These are phyloP conservation scores for Ochropleura leucogaster DNA, from an alignment of 2,888 invertebrate genomes.

Conservation along the genomic window DNA sequence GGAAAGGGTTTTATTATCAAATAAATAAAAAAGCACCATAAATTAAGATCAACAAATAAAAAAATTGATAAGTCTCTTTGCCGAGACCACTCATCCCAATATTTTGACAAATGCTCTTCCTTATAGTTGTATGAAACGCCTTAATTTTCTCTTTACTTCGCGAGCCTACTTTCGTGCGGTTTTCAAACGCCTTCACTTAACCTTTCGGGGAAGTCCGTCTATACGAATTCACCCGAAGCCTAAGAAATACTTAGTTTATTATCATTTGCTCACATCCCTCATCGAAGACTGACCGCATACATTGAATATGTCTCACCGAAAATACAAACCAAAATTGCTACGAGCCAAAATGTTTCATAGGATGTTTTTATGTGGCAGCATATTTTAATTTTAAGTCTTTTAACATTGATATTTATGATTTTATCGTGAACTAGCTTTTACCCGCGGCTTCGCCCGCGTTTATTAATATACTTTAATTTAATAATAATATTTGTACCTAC, in stretches of 20 bases:
- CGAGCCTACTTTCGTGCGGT: neutral
- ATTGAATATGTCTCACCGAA: slow-evolving; percentile 70
- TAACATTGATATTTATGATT: slow-evolving; percentile 45
- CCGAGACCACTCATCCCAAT: neutral
- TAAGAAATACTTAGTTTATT: slow-evolving; percentile 35
- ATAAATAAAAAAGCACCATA: neutral
- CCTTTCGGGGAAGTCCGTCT: slow-evolving; percentile 16
- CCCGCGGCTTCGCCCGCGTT: too few species aligned
- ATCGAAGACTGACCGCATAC: slow-evolving; percentile 64
- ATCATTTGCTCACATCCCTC: slow-evolving; percentile 64
- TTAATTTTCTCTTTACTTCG: slow-evolving; percentile 3
- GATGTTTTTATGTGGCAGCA: slow-evolving; percentile 61
- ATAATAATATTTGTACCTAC: too few species aligned
- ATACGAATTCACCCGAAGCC: slow-evolving; percentile 25
- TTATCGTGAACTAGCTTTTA: neutral
- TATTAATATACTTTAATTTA: too few species aligned
- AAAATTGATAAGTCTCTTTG: neutral
- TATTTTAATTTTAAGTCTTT: slow-evolving; percentile 41
- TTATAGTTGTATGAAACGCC: neutral
- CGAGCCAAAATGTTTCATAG: slow-evolving; percentile 74
- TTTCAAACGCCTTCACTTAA: neutral
- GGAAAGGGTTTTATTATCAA: neutral
- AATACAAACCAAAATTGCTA: slow-evolving; percentile 77
- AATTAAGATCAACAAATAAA: neutral
- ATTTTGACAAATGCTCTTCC: neutral